Conservation (phyloP, 2,113 vertebrate genomes). For the Gorilla gorilla region DNA sequence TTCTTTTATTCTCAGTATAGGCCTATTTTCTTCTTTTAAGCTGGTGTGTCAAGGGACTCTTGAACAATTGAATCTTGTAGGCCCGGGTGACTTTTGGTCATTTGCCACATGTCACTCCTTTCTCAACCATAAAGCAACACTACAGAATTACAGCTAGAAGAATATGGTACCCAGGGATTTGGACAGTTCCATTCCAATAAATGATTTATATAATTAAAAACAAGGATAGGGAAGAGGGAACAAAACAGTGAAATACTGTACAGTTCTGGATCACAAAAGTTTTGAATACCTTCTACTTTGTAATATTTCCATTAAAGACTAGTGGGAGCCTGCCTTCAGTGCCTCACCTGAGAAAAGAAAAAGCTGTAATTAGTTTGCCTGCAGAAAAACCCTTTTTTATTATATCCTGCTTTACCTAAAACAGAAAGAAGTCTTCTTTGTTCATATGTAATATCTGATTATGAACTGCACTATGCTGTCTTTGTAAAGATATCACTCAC, state of each 20-base stretch:
- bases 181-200: background rate
- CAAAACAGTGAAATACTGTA: background rate
- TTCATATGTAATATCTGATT: background rate
- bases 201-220: background rate
- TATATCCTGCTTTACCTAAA: background rate
- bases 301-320: background rate
- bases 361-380: background rate
- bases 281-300: background rate
- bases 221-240: background rate
- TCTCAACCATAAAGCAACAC: background rate
- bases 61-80: background rate
- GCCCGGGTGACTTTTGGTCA: background rate
- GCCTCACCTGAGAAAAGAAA: background rate
- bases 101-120: background rate
- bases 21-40: slow-evolving; percentile 46
- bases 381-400: background rate
- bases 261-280: background rate
- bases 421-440: background rate
- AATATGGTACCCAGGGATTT: background rate
- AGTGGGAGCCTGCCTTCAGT: background rate
- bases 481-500: background rate
- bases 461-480: background rate
- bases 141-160: background rate
- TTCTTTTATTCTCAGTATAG: slow-evolving; percentile 11
- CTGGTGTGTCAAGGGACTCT: background rate